Base-by-base conservation (phyloP, 2,113 vertebrate species). In the Electrona antarctica region DNA sequence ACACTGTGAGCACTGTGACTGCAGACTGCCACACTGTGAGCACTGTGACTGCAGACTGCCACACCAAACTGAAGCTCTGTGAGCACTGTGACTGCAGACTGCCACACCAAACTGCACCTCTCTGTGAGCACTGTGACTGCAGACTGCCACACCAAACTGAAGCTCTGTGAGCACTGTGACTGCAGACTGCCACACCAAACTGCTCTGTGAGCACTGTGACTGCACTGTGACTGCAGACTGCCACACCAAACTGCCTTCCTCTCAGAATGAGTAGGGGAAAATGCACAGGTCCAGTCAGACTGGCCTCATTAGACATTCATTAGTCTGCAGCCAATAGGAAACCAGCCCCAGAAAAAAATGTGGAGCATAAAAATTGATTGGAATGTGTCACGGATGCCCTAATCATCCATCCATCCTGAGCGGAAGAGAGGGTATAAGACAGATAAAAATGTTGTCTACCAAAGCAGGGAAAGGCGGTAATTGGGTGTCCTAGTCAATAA, bases 31-130 rank as follows among this genome's bases (percentile, higher is more conserved):
- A n/a, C n/a, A n/a, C 74, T 71, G 80, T 80, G 82, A 76, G 76
- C 81, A 49, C 7, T 48, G 3, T 21, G 50, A 56, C 50, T 9
- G 50, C 50, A 52, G 9, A 52, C n/a, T n/a, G n/a, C n/a, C n/a
- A n/a, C n/a, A n/a, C n/a, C n/a, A n/a, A n/a, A n/a, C 89, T 91
- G 80, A 89, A 90, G 84, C 82, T 86, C 74, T 71, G 80, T 80
- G 82, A 76, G 76, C 81, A 49, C 7, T 48, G 3, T 21, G 50
- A 56, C 50, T 9, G 50, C 50, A 52, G 9, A 52, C n/a, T n/a
- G n/a, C n/a, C n/a, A n/a, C n/a, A n/a, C n/a, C n/a, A n/a, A n/a
- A n/a, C n/a, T n/a, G n/a, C n/a, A n/a, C n/a, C n/a, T n/a, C 82
- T 86, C 74, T 71, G 80, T 80, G 82, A 76, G 76, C 81, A 49